Evolutionary conservation across 2,888 invertebrate genomes (phyloP).

Genomic region (Neoaliturus tenellus): DNA sequence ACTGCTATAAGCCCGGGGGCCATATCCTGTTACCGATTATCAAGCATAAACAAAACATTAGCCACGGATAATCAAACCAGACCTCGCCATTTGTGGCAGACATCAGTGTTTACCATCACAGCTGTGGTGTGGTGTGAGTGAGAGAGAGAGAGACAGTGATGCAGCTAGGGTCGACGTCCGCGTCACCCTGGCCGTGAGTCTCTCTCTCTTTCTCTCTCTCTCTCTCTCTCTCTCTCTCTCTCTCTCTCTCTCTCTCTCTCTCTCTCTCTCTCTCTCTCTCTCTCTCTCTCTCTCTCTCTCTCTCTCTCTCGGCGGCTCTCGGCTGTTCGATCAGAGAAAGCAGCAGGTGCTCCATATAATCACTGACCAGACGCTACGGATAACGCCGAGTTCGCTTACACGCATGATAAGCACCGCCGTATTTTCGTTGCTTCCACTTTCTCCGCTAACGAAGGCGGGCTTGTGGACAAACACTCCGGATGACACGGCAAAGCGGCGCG

Average conservation of each 20-base stretch:
- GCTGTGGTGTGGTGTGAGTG: too few species aligned
- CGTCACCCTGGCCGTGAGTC: background rate
- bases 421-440: conserved; percentile 3
- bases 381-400: too few species aligned
- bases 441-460: background rate
- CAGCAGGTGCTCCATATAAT: conserved; percentile 19
- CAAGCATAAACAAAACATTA: background rate
- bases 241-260: too few species aligned
- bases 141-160: background rate
- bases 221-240: background rate
- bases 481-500: background rate
- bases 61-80: background rate
- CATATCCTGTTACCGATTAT: background rate
- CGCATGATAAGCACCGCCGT: background rate
- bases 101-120: conserved; percentile 1
- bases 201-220: conserved; percentile 13
- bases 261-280: too few species aligned
- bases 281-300: too few species aligned
- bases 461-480: background rate
- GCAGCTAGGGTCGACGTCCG: background rate
- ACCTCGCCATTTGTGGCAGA: background rate
- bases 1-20: background rate
- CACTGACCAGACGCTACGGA: background rate
- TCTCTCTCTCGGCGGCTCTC: background rate
- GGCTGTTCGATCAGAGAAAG: background rate